phyloP scores from a whole-genome alignment of 2,113 vertebrate genomes.

The Anas platyrhynchos region DNA sequence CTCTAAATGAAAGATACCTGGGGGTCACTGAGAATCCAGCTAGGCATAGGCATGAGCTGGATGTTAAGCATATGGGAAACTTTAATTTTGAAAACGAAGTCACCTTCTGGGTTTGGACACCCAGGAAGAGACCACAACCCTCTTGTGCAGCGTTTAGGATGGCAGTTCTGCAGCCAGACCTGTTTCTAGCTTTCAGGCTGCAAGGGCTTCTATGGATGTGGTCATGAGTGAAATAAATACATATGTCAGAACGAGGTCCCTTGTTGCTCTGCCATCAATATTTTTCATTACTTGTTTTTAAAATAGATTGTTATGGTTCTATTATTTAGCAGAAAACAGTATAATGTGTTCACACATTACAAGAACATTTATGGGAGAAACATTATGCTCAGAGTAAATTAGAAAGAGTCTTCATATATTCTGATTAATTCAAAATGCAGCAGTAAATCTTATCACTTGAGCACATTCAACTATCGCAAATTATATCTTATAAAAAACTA shows the following conservation, averaged over 20 bases:
- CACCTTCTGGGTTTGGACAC: neutral
- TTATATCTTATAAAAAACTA: conserved; percentile 39
- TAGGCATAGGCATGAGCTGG: neutral
- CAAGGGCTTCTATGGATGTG: neutral
- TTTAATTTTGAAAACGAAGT: neutral
- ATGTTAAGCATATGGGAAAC: neutral
- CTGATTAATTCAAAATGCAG: conserved; percentile 66
- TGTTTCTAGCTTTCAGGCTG: neutral
- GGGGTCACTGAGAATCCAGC: neutral
- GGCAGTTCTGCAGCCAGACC: conserved; percentile 6
- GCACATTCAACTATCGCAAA: conserved; percentile 54
- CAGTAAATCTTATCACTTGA: conserved; percentile 55
- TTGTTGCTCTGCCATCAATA: conserved; percentile 50
- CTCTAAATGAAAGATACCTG: neutral
- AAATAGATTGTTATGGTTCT: conserved; percentile 67
- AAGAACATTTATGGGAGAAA: conserved; percentile 57
- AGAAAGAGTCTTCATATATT: conserved; percentile 49
- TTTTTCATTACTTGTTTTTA: conserved; percentile 66
- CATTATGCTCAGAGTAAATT: conserved; percentile 39
- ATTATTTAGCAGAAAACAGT: conserved; percentile 60
- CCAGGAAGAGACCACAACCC: neutral
- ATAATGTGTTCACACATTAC: conserved; percentile 62
- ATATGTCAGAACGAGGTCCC: neutral
- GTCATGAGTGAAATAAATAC: conserved; percentile 47
- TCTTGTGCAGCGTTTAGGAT: neutral